Evolutionary conservation across 1,140 invertebrate species (phyloP).

Genomic region (Hylaeus anthracinus): DNA sequence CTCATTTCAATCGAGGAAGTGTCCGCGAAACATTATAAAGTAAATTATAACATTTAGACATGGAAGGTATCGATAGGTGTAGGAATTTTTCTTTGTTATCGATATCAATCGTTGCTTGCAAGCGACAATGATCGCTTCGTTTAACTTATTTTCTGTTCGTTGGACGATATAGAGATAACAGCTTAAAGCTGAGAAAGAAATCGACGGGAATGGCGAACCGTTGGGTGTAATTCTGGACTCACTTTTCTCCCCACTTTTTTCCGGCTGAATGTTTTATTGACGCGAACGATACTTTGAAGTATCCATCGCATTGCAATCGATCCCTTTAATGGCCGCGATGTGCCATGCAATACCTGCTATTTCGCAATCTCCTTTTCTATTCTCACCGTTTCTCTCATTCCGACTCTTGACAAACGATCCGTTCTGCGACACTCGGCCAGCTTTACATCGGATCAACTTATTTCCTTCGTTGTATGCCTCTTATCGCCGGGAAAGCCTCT

Average conservation of each 20-base stretch:
- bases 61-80: too few species aligned
- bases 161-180: too few species aligned
- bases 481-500: neutral
- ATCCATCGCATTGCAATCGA: slow-evolving; percentile 4
- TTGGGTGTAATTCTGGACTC: neutral
- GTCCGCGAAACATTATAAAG: too few species aligned
- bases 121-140: too few species aligned
- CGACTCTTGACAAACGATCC: slow-evolving; percentile 20
- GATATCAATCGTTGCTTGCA: too few species aligned
- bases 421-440: neutral
- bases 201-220: too few species aligned
- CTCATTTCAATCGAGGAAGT: too few species aligned
- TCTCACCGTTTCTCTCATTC: neutral
- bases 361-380: neutral
- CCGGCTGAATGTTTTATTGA: neutral
- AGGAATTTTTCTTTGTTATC: too few species aligned
- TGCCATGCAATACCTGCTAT: neutral
- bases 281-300: neutral
- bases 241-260: neutral
- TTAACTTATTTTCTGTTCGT: too few species aligned
- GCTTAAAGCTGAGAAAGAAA: too few species aligned
- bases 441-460: neutral
- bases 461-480: neutral
- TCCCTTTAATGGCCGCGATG: slow-evolving; percentile 7
- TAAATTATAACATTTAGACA: too few species aligned